Evolutionary conservation across 2,797 vertebrate species (phyloP), one percentile per base, ranked within the genome.

Genomic region (Eulemur coronatus): DNA sequence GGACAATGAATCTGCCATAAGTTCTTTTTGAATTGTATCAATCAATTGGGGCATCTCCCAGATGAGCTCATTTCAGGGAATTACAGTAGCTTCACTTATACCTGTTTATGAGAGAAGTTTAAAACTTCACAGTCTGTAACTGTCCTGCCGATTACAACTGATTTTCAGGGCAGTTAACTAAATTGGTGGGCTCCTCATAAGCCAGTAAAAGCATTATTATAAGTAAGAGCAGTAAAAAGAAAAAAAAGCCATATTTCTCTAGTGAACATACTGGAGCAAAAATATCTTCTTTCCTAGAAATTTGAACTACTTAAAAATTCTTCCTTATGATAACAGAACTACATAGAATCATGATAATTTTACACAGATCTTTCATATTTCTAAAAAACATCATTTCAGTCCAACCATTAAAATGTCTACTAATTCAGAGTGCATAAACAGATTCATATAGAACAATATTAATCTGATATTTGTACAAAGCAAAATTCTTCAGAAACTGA

Each of bases 401-500:
- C 18, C 30, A 84, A 70, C 52, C 48, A 85, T 69, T 86, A 50
- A 94, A 84, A 38, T 26, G 11, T 89, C 43, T 79, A n/a, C 50
- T 63, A 72, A 85, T 33, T 87, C 59, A 70, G 30, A 84, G 38
- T 55, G 0, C 22, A 50, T 20, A 26, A 52, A 22, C 72, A 90
- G 93, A 3, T 89, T 5, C 63, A 73, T 55, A 65, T 3, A 81
- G 50, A 86, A 63, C 24, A 96, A 67, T 73, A 95, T 80, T 80
- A 91, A 87, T 55, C 30, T 93, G 91, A 86, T 84, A 93, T 89
- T 92, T 15, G 72, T 30, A 80, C n/a, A 92, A 76, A 94, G 28
- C 18, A 89, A 94, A 82, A 95, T 57, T 78, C 57, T 95, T 94
- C 52, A 87, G 72, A 80, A 76, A 94, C 70, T 92, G 28, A 88